Conservation (phyloP, 1,140 invertebrate genomes). For the Cydia fagiglandana region DNA sequence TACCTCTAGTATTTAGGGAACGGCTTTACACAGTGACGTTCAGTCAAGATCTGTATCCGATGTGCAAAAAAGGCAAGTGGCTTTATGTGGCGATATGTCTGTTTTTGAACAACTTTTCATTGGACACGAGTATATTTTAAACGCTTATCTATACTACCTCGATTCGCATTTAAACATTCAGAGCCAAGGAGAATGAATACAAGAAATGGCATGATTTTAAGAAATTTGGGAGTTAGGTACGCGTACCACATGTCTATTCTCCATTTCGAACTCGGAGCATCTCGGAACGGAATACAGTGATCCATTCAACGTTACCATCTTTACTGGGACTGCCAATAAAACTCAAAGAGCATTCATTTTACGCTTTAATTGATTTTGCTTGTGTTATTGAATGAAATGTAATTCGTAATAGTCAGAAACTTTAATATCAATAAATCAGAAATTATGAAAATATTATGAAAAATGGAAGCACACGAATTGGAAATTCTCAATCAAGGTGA, state of each 20-base stretch:
- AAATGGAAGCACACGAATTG: background rate
- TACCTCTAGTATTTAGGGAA: background rate
- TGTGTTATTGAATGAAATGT: background rate
- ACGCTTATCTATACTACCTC: background rate
- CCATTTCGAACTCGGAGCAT: background rate
- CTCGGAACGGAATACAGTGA: background rate
- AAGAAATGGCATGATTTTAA: background rate
- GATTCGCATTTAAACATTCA: background rate
- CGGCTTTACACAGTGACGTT: too few species aligned
- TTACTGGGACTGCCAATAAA: background rate
- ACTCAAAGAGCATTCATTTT: background rate
- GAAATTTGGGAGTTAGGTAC: background rate
- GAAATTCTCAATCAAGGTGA: background rate
- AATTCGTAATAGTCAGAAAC: background rate
- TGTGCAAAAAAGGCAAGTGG: too few species aligned
- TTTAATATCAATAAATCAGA: background rate
- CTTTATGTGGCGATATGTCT: too few species aligned
- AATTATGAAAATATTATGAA: background rate
- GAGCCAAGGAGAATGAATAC: background rate
- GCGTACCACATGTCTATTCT: background rate
- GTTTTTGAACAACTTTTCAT: too few species aligned
- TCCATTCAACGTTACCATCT: constrained; percentile 44
- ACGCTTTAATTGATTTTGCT: background rate
- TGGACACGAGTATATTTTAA: too few species aligned
- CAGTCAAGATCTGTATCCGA: too few species aligned